phyloP scores from a whole-genome alignment of 2,113 vertebrate genomes.

The Anhinga rufa region DNA sequence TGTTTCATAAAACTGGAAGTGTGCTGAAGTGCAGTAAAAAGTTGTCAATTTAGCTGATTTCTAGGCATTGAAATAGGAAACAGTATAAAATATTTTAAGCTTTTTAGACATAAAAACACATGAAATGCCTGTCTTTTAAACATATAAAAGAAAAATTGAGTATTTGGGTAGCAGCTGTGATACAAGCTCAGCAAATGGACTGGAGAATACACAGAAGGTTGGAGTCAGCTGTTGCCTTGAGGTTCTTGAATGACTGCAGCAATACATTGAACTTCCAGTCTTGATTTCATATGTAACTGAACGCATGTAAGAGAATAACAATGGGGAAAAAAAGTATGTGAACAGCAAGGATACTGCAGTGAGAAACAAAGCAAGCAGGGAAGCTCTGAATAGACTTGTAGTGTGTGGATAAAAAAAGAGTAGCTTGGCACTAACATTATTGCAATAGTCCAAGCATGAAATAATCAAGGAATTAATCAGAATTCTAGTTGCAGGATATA shows the following conservation, averaged over 20 bases:
- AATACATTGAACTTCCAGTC: background rate
- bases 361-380: background rate
- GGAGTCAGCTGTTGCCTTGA: background rate
- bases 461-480: slow-evolving; percentile 6
- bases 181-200: background rate
- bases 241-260: background rate
- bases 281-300: slow-evolving; percentile 5
- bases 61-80: background rate
- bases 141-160: background rate
- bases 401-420: background rate
- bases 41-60: background rate
- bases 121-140: background rate
- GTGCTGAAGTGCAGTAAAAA: background rate
- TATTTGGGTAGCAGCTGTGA: background rate
- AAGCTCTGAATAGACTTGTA: background rate
- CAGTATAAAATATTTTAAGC: background rate
- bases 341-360: background rate
- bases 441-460: background rate
- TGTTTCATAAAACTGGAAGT: background rate
- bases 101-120: background rate
- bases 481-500: background rate
- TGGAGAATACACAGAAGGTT: background rate
- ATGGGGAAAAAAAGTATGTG: background rate
- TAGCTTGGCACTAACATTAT: background rate
- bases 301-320: background rate